phyloP scores from a whole-genome alignment of 2,797 vertebrate genomes.

The Sorex maritimensis region DNA sequence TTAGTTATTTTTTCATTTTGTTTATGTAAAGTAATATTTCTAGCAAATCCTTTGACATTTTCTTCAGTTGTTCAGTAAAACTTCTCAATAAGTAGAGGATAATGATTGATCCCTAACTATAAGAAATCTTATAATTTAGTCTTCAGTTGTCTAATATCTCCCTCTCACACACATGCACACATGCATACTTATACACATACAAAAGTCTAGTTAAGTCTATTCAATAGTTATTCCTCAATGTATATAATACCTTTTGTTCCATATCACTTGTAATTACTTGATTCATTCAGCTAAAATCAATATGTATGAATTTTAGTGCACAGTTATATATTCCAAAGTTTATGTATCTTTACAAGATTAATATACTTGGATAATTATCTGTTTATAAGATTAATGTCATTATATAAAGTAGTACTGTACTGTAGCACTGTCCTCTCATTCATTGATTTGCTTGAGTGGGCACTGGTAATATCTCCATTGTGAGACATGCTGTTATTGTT shows the following conservation, averaged over 20 bases:
- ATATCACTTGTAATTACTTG: background rate
- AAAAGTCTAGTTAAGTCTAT: background rate
- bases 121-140: background rate
- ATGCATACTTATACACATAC: background rate
- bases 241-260: background rate
- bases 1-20: conserved; percentile 54
- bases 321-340: conserved; percentile 8
- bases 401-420: background rate
- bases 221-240: conserved; percentile 6
- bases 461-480: too few relatives aligned
- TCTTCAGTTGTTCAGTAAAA: conserved; percentile 66
- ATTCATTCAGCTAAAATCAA: conserved; percentile 51
- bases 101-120: background rate
- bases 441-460: too few relatives aligned
- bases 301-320: conserved; percentile 24
- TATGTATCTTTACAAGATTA: conserved; percentile 71
- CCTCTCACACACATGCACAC: background rate
- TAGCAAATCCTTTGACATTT: conserved; percentile 42
- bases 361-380: conserved; percentile 60
- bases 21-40: conserved; percentile 57
- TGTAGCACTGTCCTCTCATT: too few relatives aligned
- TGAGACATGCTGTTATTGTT: too few relatives aligned
- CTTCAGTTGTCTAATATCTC: background rate
- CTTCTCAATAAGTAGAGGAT: conserved; percentile 11
- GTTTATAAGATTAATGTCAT: conserved; percentile 68